These are phyloP conservation scores for Actinostola sp. DNA, from an alignment of 92 coral and sea anemone genomes.

Conservation along the genomic window DNA sequence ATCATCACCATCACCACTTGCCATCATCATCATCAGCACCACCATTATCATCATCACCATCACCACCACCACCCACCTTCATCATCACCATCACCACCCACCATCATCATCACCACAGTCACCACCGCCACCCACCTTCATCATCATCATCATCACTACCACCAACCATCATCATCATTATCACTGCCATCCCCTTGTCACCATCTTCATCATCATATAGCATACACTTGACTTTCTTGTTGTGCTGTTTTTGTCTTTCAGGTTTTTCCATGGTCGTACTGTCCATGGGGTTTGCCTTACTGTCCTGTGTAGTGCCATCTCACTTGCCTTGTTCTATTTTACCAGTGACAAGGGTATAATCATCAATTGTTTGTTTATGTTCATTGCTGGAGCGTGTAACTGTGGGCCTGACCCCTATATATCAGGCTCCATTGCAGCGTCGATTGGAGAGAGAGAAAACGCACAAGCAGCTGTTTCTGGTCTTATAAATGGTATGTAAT, in stretches of 20 bases:
- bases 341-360: conserved; percentile 87
- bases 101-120: too few relatives aligned
- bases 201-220: neutral
- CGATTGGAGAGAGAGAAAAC: conserved; percentile 89
- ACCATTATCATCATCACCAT: too few relatives aligned
- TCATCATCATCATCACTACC: too few relatives aligned
- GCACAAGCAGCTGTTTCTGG: conserved; percentile 99
- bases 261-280: conserved; percentile 68
- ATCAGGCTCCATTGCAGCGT: conserved; percentile 93
- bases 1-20: too few relatives aligned
- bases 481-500: conserved; percentile 85
- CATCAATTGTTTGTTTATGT: conserved; percentile 81
- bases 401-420: conserved; percentile 97
- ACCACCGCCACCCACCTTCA: too few relatives aligned
- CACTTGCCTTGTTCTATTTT: conserved; percentile 80
- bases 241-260: neutral
- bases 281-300: conserved; percentile 76
- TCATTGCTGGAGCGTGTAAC: conserved; percentile 96
- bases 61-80: too few relatives aligned
- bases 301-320: conserved; percentile 82
- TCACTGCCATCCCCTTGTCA: neutral
- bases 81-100: too few relatives aligned
- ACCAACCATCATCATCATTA: neutral
- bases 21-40: too few relatives aligned
- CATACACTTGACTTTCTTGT: too few relatives aligned